Base-by-base conservation (phyloP, 2,888 invertebrate genomes). In the Stenotaenia linearis region DNA sequence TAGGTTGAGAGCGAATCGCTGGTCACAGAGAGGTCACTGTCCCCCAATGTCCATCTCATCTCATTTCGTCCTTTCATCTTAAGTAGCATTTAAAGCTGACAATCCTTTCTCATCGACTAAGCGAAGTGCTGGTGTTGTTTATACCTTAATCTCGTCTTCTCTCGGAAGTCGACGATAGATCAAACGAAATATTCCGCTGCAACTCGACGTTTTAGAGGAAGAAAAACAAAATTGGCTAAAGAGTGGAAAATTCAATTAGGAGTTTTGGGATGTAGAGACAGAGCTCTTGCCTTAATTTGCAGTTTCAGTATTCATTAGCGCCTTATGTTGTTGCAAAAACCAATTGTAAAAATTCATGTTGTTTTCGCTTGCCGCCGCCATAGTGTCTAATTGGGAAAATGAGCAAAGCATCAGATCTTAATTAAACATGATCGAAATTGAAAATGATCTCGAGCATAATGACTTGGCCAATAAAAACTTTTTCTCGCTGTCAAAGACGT, bases 41-140 rank as follows among this genome's bases (percentile, higher is more conserved):
- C 69, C 69, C 15, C 69, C 28, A 69, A 69, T 69, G 69, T 69
- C 69, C 69, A 69, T 69, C 69, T 69, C 69, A 69, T 69, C 69
- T 69, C 69, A 69, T 69, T 28, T 23, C 69, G 25, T 69, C 69
- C 69, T 69, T 69, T 69, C 69, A 28, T 69, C 69, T 28, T 69
- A 69, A 69, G 69, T 69, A 69, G 69, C 69, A 69, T 69, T 69
- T 69, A 69, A 69, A 69, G 69, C 69, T 69, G 69, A 69, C 69
- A 69, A 69, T 69, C 69, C n/a, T 69, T 69, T 69, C 15, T 69
- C 69, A 28, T 69, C 69, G 25, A 25, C 25, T 69, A 10, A 69
- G 25, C 23, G 9, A 28, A 69, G 28, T 28, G n/a, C n/a, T n/a
- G 28, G 9, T 12, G 69, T 69, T 69, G 69, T 69, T 69, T 69